Evolutionary conservation across 2,113 vertebrate genomes (phyloP), one percentile per base, ranked within the genome.

Genomic region (Cyprinus carpio): DNA sequence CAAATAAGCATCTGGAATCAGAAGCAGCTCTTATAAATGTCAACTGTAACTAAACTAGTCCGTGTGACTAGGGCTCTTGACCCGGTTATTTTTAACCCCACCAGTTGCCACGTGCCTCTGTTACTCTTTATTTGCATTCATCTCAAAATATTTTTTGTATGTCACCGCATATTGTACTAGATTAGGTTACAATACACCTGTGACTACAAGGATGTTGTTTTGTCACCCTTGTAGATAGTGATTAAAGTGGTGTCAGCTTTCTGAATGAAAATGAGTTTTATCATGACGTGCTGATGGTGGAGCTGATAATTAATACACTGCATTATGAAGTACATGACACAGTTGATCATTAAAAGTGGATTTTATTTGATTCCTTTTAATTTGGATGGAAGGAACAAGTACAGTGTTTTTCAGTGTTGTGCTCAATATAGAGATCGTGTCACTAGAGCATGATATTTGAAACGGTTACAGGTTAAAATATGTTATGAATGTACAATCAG

Each of bases 41-140:
- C 80, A 78, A 64, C 71, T 86, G 88, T 88, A 90, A 87, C 79
- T 89, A 81, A 88, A 86, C 84, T 76, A 80, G 51, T 71, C 85
- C 75, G 20, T 81, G 84, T 87, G 82, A 89, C 60, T 56, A 74
- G 83, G 87, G 60, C 74, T 56, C 54, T 81, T 54, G 29, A 56
- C 69, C n/a, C 6, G 13, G 49, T 79, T 89, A 87, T 89, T 89
- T 85, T 86, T 88, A 84, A 75, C 81, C 34, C 10, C 10, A 54
- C 23, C 65, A 78, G 40, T 7, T 69, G 40, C 37, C 74, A 51
- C 9, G 37, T 56, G 65, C 16, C 40, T 40, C 51, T 71, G 49
- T 78, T 54, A 75, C 20, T 62, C 27, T 16, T 75, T 40, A 34
- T 5, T 69, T 10, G 49, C 27, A 16, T 67, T 60, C 20, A 78